Evolutionary conservation across 35 echinoderm and acorn worm species (phyloP).

Genomic region (Apostichopus japonicus): DNA sequence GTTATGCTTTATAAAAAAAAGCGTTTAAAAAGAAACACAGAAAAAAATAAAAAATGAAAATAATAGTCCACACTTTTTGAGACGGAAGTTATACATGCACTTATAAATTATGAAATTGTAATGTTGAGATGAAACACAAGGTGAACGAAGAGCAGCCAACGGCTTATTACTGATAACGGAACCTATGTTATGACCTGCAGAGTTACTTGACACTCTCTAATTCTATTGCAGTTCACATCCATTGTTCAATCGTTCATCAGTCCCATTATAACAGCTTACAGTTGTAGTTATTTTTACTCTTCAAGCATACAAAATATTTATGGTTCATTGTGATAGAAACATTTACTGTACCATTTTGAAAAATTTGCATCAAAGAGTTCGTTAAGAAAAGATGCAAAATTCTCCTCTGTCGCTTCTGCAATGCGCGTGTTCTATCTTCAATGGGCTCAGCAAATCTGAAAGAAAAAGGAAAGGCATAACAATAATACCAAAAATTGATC

Average conservation of each 20-base stretch:
- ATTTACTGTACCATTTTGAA: constrained; percentile 48
- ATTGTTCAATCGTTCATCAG: not conserved
- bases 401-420: constrained; percentile 8
- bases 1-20: too few species aligned
- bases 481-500: not conserved
- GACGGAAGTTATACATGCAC: too few species aligned
- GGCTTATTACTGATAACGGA: too few species aligned
- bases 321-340: constrained; percentile 49
- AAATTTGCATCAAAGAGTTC: constrained; percentile 42
- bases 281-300: not conserved
- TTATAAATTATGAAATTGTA: too few species aligned
- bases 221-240: too few species aligned
- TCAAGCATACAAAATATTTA: not conserved
- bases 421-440: not conserved
- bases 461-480: not conserved
- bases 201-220: too few species aligned
- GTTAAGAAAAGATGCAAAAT: constrained; percentile 33
- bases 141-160: too few species aligned
- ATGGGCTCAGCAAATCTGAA: constrained; percentile 48
- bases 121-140: too few species aligned
- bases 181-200: too few species aligned
- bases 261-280: not conserved
- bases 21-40: too few species aligned
- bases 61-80: too few species aligned
- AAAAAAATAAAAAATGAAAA: too few species aligned